phyloP scores from a whole-genome alignment of 1,140 invertebrate genomes.

The Zeugodacus cucurbitae region DNA sequence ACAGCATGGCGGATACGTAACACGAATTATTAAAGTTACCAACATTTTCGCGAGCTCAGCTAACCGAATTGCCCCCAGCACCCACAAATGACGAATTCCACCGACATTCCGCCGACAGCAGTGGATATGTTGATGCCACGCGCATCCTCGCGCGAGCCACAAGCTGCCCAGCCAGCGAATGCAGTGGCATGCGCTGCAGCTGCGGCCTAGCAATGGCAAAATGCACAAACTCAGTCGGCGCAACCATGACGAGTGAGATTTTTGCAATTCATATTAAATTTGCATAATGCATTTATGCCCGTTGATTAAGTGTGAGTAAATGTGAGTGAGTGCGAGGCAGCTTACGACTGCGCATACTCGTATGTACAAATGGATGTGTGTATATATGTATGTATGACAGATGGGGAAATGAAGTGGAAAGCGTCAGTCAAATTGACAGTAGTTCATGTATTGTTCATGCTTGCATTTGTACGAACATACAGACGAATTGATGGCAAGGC shows the following conservation, averaged over 20 bases:
- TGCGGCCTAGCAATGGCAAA: background rate
- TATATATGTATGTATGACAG: background rate
- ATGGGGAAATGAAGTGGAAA: slow-evolving; percentile 26
- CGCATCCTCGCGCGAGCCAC: background rate
- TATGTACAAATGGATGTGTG: background rate
- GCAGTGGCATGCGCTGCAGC: background rate
- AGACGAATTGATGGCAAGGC: background rate
- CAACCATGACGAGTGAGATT: slow-evolving; percentile 18
- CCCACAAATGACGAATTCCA: slow-evolving; percentile 28
- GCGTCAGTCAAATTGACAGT: slow-evolving; percentile 19
- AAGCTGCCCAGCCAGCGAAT: background rate
- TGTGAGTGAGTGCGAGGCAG: background rate
- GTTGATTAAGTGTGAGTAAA: slow-evolving; percentile 36
- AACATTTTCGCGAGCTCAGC: background rate
- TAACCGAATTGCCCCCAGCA: slow-evolving; percentile 21
- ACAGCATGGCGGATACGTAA: slow-evolving; percentile 41
- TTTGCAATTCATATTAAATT: slow-evolving; percentile 44
- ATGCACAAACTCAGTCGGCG: background rate
- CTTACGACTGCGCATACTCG: background rate
- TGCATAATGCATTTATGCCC: slow-evolving; percentile 44
- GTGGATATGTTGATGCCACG: background rate
- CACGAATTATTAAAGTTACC: slow-evolving; percentile 40
- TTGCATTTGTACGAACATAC: background rate
- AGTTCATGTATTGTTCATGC: background rate
- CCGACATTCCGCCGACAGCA: background rate